Conservation (phyloP, 2,113 vertebrate species). For the Eulemur macaco region DNA sequence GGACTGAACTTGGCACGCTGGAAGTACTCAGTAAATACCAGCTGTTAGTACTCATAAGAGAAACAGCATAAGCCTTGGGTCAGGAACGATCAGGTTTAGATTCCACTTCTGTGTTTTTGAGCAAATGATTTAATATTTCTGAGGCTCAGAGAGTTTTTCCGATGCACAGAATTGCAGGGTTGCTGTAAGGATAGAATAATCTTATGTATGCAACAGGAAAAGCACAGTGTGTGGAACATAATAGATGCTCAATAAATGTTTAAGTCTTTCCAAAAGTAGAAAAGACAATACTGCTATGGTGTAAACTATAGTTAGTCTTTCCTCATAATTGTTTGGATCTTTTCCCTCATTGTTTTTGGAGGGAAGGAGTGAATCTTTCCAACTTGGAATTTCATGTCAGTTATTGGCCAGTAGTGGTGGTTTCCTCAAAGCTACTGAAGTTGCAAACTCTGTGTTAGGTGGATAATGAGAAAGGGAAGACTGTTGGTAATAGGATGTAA, state of each 20-base stretch:
- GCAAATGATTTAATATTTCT: neutral
- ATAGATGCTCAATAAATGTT: neutral
- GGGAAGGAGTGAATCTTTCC: neutral
- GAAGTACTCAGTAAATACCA: neutral
- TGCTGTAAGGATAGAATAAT: neutral
- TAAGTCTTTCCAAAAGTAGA: neutral
- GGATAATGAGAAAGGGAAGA: neutral
- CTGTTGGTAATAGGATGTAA: neutral
- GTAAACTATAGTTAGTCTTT: neutral
- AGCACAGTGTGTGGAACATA: neutral
- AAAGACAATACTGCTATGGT: neutral
- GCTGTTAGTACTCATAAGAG: neutral
- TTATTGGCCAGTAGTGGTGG: neutral
- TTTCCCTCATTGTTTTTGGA: neutral
- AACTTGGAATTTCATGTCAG: neutral
- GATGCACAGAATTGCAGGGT: neutral
- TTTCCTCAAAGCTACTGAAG: neutral
- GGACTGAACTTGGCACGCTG: neutral
- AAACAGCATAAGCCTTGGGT: too few relatives aligned
- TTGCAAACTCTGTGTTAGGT: neutral
- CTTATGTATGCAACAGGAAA: neutral
- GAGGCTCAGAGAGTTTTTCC: neutral
- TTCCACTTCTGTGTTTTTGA: neutral
- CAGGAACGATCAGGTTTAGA: neutral
- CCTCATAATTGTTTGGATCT: neutral